phyloP scores from a whole-genome alignment of 2,113 vertebrate species.

The Xiphias gladius region DNA sequence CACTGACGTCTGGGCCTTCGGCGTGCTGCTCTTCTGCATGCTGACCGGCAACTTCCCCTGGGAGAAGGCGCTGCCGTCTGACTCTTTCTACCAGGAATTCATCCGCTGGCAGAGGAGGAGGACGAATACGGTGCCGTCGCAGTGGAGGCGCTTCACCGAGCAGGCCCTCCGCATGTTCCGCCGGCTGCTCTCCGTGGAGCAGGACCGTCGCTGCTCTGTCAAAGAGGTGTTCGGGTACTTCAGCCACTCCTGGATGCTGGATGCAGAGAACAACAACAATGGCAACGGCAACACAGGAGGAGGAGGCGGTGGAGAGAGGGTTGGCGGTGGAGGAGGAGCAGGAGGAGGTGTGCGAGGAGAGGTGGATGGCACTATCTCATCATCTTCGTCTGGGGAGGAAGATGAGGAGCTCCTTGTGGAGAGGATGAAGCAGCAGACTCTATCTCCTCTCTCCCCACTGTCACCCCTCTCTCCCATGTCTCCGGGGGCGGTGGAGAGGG shows the following conservation, averaged over 20 bases:
- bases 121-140: slow-evolving; percentile 83
- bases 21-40: slow-evolving; percentile 91
- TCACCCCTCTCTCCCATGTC: slow-evolving; percentile 77
- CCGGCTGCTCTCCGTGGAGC: slow-evolving; percentile 86
- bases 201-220: slow-evolving; percentile 86
- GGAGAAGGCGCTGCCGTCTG: slow-evolving; percentile 88
- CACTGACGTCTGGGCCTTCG: slow-evolving; percentile 90
- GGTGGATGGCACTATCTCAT: slow-evolving; percentile 72
- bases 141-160: slow-evolving; percentile 89
- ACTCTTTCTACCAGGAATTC: slow-evolving; percentile 90
- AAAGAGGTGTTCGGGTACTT: slow-evolving; percentile 88
- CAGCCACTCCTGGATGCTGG: slow-evolving; percentile 88
- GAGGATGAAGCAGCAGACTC: slow-evolving; percentile 88
- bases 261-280: slow-evolving; percentile 79
- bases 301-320: slow-evolving; percentile 48
- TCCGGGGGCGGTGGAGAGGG: slow-evolving; percentile 62
- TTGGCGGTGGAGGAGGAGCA: slow-evolving; percentile 31
- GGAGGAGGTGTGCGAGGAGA: slow-evolving; percentile 66
- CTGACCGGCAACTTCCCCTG: slow-evolving; percentile 90
- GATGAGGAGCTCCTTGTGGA: slow-evolving; percentile 86
- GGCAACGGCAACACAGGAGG: slow-evolving; percentile 49
- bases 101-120: slow-evolving; percentile 87
- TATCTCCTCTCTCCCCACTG: slow-evolving; percentile 77
- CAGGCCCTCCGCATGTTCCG: slow-evolving; percentile 89
- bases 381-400: slow-evolving; percentile 81